Percentiles rank a stretch among this genome's conserved stretches.
Evolutionary conservation across 2,797 vertebrate genomes (phyloP).

Genomic region (Channa striata): DNA sequence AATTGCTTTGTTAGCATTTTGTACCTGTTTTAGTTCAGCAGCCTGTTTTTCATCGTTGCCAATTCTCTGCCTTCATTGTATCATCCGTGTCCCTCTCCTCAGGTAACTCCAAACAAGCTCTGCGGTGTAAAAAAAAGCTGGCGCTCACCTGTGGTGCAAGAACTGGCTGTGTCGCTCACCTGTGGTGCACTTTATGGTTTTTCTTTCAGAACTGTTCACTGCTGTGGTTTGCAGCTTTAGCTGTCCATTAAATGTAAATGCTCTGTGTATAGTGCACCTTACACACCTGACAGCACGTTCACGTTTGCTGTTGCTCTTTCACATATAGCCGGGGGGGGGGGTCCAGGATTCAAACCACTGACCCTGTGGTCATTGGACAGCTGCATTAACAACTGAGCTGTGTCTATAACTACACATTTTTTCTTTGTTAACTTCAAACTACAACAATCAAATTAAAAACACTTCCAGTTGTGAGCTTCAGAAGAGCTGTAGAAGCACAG

Average conservation of each 20-base stretch:
- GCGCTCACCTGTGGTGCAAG: constrained; percentile 95
- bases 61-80: constrained; percentile 34
- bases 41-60: constrained; percentile 8
- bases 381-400: no score
- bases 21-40: constrained; percentile 8
- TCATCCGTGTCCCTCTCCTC: constrained; percentile 38
- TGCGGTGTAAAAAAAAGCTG: constrained; percentile 93
- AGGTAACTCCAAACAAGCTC: constrained; percentile 94
- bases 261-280: no score
- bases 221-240: background rate
- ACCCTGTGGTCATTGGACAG: no score
- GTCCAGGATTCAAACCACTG: no score
- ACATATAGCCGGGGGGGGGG: no score
- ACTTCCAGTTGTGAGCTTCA: no score
- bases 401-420: no score
- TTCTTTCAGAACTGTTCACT: background rate
- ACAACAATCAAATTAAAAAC: no score
- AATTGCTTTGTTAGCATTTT: constrained; percentile 27
- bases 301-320: no score
- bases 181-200: constrained; percentile 87
- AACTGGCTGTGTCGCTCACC: constrained; percentile 91
- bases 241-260: background rate
- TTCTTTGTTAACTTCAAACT: no score
- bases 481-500: no score
- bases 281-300: no score